phyloP scores from a whole-genome alignment of 2,888 invertebrate species.

The Heliconius ethilla region DNA sequence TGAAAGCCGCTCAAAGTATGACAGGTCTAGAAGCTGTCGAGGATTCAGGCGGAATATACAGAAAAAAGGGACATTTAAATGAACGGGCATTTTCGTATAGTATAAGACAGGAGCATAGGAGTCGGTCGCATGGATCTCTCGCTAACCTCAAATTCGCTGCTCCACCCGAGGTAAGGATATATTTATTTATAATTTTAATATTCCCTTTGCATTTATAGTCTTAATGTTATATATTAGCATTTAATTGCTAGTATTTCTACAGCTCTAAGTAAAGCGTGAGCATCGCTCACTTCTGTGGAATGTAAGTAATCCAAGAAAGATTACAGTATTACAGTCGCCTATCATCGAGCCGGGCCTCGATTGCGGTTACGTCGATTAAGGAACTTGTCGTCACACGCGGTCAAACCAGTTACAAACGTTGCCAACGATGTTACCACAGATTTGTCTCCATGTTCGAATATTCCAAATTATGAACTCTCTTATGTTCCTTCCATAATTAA shows the following conservation, averaged over 20 bases:
- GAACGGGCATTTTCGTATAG: slow-evolving; percentile 97
- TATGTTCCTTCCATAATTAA: background rate
- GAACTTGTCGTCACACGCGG: slow-evolving; percentile 55
- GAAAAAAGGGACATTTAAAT: slow-evolving; percentile 95
- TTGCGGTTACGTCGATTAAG: slow-evolving; percentile 62
- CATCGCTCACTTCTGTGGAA: slow-evolving; percentile 29
- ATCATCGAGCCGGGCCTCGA: slow-evolving; percentile 47
- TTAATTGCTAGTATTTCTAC: background rate
- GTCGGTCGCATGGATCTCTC: slow-evolving; percentile 94
- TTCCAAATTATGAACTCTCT: slow-evolving; percentile 28
- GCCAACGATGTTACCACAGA: slow-evolving; percentile 48
- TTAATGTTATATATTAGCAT: background rate
- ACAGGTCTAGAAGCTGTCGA: slow-evolving; percentile 85
- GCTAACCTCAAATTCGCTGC: slow-evolving; percentile 95
- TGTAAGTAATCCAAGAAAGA: slow-evolving; percentile 53
- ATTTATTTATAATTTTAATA: background rate
- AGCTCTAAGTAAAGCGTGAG: background rate
- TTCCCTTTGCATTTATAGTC: background rate
- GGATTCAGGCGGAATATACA: slow-evolving; percentile 88
- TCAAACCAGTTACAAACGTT: slow-evolving; percentile 66
- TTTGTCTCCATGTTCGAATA: slow-evolving; percentile 42
- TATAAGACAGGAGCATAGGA: slow-evolving; percentile 95
- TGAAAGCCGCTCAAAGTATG: slow-evolving; percentile 86
- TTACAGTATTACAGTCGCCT: slow-evolving; percentile 49
- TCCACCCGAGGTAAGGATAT: slow-evolving; percentile 80